phyloP scores from a whole-genome alignment of 2,113 vertebrate genomes.

The Nibea coibor region DNA sequence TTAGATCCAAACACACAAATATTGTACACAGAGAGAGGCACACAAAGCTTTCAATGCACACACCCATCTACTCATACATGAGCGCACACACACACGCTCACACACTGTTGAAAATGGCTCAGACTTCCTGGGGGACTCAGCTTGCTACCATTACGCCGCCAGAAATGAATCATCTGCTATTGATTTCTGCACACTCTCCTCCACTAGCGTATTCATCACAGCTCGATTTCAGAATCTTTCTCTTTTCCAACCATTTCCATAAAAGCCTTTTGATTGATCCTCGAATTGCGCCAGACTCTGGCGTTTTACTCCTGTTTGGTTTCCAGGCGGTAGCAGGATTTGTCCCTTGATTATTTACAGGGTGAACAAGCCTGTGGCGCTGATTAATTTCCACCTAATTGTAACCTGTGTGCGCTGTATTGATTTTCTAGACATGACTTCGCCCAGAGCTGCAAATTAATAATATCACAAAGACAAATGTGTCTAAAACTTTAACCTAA shows the following conservation, averaged over 20 bases:
- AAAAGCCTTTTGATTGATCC: conserved; percentile 77
- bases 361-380: conserved; percentile 52
- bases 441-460: conserved; percentile 71
- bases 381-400: conserved; percentile 82
- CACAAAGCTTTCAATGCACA: background rate
- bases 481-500: conserved; percentile 71
- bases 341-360: conserved; percentile 74
- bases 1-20: conserved; percentile 6
- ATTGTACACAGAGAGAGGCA: background rate
- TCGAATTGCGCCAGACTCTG: conserved; percentile 36
- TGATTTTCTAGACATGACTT: conserved; percentile 71
- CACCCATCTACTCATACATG: background rate
- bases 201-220: conserved; percentile 65
- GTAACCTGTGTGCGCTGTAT: conserved; percentile 72
- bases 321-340: conserved; percentile 51
- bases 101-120: conserved; percentile 45
- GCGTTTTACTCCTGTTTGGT: conserved; percentile 59
- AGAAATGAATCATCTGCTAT: conserved; percentile 78
- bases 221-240: conserved; percentile 68
- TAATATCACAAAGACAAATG: conserved; percentile 75
- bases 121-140: conserved; percentile 58
- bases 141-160: conserved; percentile 67
- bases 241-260: conserved; percentile 70
- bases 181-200: conserved; percentile 71
- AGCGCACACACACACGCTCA: conserved; percentile 13